These are phyloP conservation scores for Berghia stephanieae DNA, from an alignment of 1,140 invertebrate genomes.

Conservation along the genomic window DNA sequence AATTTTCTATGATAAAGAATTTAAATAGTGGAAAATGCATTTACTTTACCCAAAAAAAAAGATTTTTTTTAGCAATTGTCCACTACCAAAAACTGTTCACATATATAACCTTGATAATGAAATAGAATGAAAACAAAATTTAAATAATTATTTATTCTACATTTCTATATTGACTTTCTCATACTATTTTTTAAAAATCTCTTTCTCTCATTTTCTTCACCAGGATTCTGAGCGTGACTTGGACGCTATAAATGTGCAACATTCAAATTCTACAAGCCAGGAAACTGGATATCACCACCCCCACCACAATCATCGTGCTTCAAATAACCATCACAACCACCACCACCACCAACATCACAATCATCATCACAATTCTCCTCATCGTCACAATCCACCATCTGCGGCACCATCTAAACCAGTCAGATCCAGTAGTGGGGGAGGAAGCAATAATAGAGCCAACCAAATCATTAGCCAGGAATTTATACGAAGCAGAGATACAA, in stretches of 20 bases:
- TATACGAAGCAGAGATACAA: conserved; percentile 26
- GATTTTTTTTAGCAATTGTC: too few relatives aligned
- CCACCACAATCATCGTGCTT: not conserved
- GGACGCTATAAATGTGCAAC: not conserved
- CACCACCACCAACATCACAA: not conserved
- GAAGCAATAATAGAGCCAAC: conserved; percentile 15
- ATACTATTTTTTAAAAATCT: too few relatives aligned
- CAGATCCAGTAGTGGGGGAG: conserved; percentile 9
- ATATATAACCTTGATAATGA: too few relatives aligned
- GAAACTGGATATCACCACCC: conserved; percentile 7
- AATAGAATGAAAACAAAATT: too few relatives aligned
- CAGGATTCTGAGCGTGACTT: conserved; percentile 32
- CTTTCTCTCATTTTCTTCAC: too few relatives aligned
- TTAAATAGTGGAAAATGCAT: not conserved
- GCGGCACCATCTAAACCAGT: too few relatives aligned
- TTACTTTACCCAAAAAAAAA: not conserved
- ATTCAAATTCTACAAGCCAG: conserved; percentile 9
- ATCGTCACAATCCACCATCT: too few relatives aligned
- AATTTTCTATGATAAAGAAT: not conserved
- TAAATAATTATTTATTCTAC: too few relatives aligned
- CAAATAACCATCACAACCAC: not conserved
- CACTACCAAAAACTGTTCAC: too few relatives aligned
- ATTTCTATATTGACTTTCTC: too few relatives aligned
- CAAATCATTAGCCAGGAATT: conserved; percentile 17
- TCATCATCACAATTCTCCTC: not conserved